A percentile compares a stretch with the other conserved stretches of the same genome.
These are phyloP conservation scores for Panthera tigris DNA, from an alignment of 2,113 vertebrate species.

Conservation along the genomic window DNA sequence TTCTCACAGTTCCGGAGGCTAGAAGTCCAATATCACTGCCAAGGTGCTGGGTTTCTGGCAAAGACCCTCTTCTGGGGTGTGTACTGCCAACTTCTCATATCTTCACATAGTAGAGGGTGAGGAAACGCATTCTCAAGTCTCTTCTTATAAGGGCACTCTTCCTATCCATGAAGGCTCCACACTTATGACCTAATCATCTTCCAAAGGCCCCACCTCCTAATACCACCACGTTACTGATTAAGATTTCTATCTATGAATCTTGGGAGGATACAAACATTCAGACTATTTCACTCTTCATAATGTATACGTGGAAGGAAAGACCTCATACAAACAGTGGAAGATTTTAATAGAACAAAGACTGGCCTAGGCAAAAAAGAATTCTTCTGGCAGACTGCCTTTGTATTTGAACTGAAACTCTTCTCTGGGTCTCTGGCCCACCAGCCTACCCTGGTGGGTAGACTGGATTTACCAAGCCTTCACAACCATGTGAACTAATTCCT, in stretches of 20 bases:
- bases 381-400: not conserved
- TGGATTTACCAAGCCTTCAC: not conserved
- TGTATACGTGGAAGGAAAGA: not conserved
- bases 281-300: not conserved
- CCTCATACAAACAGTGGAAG: not conserved
- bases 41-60: not conserved
- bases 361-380: not conserved
- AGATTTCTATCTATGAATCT: not conserved
- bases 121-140: not conserved
- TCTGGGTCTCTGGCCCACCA: not conserved
- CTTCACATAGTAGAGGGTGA: not conserved
- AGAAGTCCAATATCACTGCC: not conserved
- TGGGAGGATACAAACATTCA: not conserved
- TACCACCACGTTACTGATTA: not conserved
- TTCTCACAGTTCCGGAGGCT: not conserved
- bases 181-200: not conserved
- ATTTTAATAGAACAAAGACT: not conserved
- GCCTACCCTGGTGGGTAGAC: not conserved
- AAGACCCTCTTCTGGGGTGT: not conserved
- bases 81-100: not conserved
- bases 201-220: not conserved
- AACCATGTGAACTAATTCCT: not conserved
- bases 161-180: not conserved
- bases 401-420: not conserved
- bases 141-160: not conserved